Conservation (phyloP, 2,113 vertebrate genomes). For the Cervus canadensis region DNA sequence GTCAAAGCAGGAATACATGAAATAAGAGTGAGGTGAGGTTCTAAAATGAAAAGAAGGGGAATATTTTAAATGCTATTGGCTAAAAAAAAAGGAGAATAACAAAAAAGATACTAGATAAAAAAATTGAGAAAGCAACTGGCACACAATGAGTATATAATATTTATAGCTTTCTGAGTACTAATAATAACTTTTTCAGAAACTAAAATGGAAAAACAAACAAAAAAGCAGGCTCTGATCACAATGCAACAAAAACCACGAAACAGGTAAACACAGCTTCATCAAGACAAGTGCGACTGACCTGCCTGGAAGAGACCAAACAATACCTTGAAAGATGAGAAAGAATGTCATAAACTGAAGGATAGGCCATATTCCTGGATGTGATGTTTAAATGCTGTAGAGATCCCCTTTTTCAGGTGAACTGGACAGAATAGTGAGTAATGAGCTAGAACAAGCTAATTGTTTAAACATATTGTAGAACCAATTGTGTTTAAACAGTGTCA, state of each 20-base stretch:
- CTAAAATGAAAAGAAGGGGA: neutral
- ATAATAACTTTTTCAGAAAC: neutral
- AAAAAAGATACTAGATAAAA: neutral
- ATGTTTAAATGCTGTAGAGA: neutral
- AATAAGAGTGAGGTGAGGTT: neutral
- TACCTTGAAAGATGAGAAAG: neutral
- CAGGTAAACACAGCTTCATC: rapidly evolving
- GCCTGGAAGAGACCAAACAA: neutral
- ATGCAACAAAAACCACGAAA: neutral
- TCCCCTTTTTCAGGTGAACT: neutral
- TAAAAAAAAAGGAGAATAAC: neutral
- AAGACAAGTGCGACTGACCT: rapidly evolving
- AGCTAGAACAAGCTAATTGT: neutral
- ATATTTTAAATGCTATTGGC: neutral
- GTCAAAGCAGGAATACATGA: neutral
- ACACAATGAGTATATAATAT: neutral
- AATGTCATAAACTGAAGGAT: neutral
- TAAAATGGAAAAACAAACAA: neutral
- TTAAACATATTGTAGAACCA: neutral
- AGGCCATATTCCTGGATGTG: neutral
- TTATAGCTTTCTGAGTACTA: neutral
- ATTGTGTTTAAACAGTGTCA: neutral
- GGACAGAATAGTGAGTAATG: neutral
- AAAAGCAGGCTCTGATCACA: neutral
- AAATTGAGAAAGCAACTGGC: neutral